These are phyloP conservation scores for Stegastes partitus DNA, from an alignment of 2,113 vertebrate genomes.

Conservation along the genomic window DNA sequence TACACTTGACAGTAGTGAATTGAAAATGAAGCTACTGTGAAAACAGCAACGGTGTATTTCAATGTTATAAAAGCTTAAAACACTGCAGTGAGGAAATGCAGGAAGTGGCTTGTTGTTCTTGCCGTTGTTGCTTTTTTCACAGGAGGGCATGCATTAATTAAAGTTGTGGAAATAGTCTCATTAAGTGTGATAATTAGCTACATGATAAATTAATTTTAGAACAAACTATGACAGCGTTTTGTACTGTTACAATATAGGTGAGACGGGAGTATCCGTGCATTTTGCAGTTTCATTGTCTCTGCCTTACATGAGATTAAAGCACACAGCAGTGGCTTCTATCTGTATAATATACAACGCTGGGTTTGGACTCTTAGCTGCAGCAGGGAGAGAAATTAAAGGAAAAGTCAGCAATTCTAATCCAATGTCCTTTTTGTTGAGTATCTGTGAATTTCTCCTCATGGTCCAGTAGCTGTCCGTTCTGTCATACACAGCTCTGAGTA, in stretches of 20 bases:
- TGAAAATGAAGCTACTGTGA: no score
- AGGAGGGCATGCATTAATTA: constrained; percentile 8
- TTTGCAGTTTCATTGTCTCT: neutral
- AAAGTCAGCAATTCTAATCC: no score
- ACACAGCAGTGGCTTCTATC: neutral
- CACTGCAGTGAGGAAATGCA: neutral
- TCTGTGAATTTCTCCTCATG: no score
- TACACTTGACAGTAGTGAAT: no score
- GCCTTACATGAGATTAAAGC: neutral
- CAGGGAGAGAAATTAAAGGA: no score
- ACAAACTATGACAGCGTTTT: constrained; percentile 5
- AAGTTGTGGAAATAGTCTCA: neutral
- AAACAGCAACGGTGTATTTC: neutral
- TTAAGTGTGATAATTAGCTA: constrained; percentile 24
- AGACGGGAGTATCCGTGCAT: neutral
- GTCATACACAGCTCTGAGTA: no score
- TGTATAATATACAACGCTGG: neutral
- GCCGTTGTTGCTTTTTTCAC: neutral
- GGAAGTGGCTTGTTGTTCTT: neutral
- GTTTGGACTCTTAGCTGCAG: neutral
- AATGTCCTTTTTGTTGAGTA: no score
- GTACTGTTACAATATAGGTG: neutral
- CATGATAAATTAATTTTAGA: neutral
- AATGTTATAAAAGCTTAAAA: neutral
- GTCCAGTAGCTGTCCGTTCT: no score